phyloP scores from a whole-genome alignment of 2,888 invertebrate genomes.

The Oxytorus armatus region DNA sequence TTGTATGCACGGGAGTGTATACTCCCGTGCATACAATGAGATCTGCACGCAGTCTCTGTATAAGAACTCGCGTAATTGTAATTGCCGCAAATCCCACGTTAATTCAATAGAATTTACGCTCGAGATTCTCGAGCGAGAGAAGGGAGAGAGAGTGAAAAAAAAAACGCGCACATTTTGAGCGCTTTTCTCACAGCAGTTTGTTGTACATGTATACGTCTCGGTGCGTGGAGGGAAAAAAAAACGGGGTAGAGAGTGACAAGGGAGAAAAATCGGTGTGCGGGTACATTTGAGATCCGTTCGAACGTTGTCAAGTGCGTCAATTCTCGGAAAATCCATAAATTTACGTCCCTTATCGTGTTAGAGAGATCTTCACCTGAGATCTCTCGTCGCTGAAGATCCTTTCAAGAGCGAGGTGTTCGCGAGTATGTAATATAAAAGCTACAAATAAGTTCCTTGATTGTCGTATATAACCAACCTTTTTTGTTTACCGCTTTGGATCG shows the following conservation, averaged over 20 bases:
- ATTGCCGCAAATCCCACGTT: constrained; percentile 62
- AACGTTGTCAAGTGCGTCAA: neutral
- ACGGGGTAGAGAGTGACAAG: neutral
- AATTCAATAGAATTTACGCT: constrained; percentile 55
- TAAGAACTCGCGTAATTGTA: constrained; percentile 48
- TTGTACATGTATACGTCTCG: constrained; percentile 3
- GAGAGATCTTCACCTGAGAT: too few relatives aligned
- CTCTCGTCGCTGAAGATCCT: too few relatives aligned
- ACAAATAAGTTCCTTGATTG: too few relatives aligned
- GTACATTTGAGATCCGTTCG: neutral
- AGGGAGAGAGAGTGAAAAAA: constrained; percentile 1
- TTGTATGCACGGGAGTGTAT: too few relatives aligned
- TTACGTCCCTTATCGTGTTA: constrained; percentile 15
- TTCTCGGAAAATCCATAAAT: constrained; percentile 57
- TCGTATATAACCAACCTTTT: too few relatives aligned
- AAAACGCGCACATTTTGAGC: neutral
- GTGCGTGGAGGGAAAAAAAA: neutral
- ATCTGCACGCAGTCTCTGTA: neutral
- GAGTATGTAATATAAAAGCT: too few relatives aligned
- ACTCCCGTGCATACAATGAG: neutral
- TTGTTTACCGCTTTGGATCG: too few relatives aligned
- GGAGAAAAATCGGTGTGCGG: neutral
- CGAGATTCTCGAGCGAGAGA: neutral
- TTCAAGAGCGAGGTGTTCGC: too few relatives aligned
- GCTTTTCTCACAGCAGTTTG: constrained; percentile 47